Percentiles rank a stretch among this genome's conserved stretches.
These are phyloP conservation scores for Amphiduros pacificus DNA, from an alignment of 2,888 invertebrate genomes.

Conservation along the genomic window DNA sequence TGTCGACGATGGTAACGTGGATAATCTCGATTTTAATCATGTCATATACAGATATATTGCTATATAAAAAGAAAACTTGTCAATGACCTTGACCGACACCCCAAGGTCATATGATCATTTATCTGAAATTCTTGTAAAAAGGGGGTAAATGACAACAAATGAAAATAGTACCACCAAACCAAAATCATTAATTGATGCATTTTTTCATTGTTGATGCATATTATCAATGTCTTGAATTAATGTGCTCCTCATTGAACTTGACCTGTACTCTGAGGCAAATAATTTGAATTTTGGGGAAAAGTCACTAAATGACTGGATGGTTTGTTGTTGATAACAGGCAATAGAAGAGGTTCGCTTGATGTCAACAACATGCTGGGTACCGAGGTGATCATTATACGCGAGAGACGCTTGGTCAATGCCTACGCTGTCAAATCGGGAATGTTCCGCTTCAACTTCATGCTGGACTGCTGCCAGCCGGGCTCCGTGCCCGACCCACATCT, in stretches of 20 bases:
- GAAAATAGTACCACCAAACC: no score
- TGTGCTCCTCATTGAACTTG: no score
- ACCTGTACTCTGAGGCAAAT: no score
- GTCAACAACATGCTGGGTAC: constrained; percentile 70
- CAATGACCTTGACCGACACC: no score
- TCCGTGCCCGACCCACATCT: constrained; percentile 94
- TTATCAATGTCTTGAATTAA: no score
- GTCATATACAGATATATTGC: not conserved
- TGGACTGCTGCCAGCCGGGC: constrained; percentile 95
- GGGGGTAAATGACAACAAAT: no score
- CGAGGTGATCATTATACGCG: constrained; percentile 84
- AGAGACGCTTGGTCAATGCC: constrained; percentile 82
- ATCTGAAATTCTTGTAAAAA: no score
- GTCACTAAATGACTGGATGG: not conserved
- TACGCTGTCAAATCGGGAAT: constrained; percentile 78
- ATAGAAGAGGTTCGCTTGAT: constrained; percentile 17
- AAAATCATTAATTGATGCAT: no score
- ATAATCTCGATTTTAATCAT: not conserved
- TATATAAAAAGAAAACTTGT: not conserved
- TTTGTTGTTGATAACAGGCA: constrained; percentile 3
- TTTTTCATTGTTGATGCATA: no score
- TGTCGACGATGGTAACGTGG: constrained; percentile 71
- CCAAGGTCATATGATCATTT: no score
- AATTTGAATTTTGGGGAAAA: no score
- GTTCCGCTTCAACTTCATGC: constrained; percentile 83